Evolutionary conservation across 2,888 invertebrate species (phyloP).

Genomic region (Ommatoiulus sabulosus): DNA sequence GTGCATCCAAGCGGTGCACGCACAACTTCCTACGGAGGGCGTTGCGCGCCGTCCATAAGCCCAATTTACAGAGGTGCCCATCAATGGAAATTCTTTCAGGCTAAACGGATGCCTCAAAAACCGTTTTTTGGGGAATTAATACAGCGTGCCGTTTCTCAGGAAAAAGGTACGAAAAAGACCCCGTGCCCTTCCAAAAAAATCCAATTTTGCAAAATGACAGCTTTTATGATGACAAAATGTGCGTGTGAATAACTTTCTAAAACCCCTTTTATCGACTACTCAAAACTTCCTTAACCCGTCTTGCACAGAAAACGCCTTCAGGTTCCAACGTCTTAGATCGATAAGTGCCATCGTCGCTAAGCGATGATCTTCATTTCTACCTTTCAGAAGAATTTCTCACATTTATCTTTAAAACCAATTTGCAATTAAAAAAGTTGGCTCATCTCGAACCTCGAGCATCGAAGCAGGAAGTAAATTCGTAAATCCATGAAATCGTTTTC

Average conservation of each 20-base stretch:
- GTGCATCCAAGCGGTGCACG: not conserved
- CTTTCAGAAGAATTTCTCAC: not conserved
- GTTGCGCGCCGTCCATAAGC: not conserved
- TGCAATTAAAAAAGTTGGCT: not conserved
- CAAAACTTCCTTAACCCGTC: not conserved
- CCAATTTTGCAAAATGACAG: constrained; percentile 34
- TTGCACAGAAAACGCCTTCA: not conserved
- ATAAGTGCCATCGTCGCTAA: not conserved
- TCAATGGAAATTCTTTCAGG: not conserved
- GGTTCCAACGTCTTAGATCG: not conserved
- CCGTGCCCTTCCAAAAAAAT: not conserved
- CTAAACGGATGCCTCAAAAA: not conserved
- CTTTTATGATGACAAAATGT: constrained; percentile 34
- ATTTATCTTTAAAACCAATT: not conserved
- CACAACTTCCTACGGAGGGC: not conserved
- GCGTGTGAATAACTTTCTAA: constrained; percentile 3
- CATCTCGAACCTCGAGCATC: too few species aligned
- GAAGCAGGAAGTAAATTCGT: too few species aligned
- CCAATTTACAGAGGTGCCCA: not conserved
- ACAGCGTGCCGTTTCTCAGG: not conserved
- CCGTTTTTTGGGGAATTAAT: not conserved
- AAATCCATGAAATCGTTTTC: too few species aligned
- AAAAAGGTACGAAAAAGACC: not conserved
- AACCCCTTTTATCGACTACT: not conserved
- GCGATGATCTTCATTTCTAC: not conserved